These are phyloP conservation scores for Melospiza georgiana DNA, from an alignment of 2,113 vertebrate genomes.

Conservation along the genomic window DNA sequence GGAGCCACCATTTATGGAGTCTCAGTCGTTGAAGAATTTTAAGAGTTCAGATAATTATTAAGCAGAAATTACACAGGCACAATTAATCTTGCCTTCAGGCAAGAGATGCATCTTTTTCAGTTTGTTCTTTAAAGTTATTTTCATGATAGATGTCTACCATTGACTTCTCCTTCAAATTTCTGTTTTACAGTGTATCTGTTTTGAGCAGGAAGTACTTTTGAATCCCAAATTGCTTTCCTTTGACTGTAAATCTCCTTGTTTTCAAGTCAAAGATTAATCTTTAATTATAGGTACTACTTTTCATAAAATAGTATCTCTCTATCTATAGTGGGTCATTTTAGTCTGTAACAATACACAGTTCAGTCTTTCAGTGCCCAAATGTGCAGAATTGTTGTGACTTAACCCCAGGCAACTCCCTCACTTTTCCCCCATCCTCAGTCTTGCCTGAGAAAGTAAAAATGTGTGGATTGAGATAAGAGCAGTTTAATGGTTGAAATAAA, in stretches of 20 bases:
- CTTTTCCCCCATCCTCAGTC: fast-evolving
- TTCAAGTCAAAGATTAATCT: background rate
- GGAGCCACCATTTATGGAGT: background rate
- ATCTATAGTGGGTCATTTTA: background rate
- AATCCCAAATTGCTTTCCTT: background rate
- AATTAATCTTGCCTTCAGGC: background rate
- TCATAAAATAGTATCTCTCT: background rate
- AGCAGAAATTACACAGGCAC: background rate
- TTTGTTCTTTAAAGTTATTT: background rate
- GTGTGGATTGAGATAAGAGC: background rate
- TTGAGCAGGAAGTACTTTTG: background rate
- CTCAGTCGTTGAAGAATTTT: background rate
- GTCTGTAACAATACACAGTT: background rate
- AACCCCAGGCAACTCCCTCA: background rate
- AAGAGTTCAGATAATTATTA: background rate
- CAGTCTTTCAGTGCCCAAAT: background rate
- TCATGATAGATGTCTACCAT: background rate
- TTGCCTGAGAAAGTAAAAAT: background rate
- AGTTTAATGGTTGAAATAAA: background rate
- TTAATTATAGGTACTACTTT: background rate
- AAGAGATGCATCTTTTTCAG: background rate
- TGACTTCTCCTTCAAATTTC: background rate
- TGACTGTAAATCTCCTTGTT: background rate
- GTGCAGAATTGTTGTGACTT: background rate
- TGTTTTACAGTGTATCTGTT: background rate